These are phyloP conservation scores for Xenopus petersii DNA, from an alignment of 2,797 vertebrate genomes.

Conservation along the genomic window DNA sequence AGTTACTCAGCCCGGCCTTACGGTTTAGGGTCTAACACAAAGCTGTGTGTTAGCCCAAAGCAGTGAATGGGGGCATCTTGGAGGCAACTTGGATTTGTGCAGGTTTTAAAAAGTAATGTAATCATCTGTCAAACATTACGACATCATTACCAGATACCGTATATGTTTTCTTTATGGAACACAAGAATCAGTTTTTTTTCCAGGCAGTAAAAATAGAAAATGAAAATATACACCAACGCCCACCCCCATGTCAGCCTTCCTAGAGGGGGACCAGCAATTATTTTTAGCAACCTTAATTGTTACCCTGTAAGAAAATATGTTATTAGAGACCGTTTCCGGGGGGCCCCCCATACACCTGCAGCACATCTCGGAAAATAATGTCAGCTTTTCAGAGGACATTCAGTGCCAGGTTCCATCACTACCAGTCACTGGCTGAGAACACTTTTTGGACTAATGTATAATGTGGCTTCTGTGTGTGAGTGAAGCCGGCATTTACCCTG, in stretches of 20 bases:
- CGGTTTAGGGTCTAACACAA: too few species aligned
- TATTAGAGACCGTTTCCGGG: constrained; percentile 87
- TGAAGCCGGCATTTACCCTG: constrained; percentile 94
- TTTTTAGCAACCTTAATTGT: constrained; percentile 96
- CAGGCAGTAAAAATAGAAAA: constrained; percentile 18
- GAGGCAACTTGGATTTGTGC: too few species aligned
- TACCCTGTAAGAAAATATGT: constrained; percentile 89
- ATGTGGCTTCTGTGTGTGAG: constrained; percentile 89
- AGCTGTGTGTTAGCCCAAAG: too few species aligned
- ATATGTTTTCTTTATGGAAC: too few species aligned
- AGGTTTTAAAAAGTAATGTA: too few species aligned
- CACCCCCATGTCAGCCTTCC: constrained; percentile 75
- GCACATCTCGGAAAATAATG: constrained; percentile 88
- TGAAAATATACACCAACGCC: too few species aligned
- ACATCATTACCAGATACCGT: too few species aligned
- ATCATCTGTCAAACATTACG: too few species aligned
- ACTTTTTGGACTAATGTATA: constrained; percentile 85
- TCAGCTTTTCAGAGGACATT: constrained; percentile 85
- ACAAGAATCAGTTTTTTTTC: constrained; percentile 58
- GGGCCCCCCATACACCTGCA: constrained; percentile 95
- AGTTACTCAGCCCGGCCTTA: too few species aligned
- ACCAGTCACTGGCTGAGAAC: constrained; percentile 93
- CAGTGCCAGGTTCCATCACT: constrained; percentile 88
- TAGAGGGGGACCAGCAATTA: constrained; percentile 88
- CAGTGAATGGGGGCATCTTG: too few species aligned